Base-by-base conservation (phyloP, 2,797 vertebrate genomes). In the Lates japonicus region DNA sequence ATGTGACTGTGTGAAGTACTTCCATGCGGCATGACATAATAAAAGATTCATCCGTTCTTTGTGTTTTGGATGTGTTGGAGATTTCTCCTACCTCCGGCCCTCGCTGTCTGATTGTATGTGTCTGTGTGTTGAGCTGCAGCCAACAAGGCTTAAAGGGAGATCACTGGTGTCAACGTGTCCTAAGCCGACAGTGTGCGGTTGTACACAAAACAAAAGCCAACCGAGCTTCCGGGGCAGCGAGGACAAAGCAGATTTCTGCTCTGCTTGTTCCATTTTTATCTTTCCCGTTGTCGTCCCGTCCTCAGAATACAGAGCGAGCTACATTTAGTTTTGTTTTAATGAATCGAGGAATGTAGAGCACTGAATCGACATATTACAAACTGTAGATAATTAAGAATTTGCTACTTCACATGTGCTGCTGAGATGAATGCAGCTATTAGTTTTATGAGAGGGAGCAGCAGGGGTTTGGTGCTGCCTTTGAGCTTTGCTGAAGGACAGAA, bases 171-270 rank as follows among this genome's bases (percentile, higher is more conserved):
- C 76, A 71, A 82, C 7, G 49, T 52, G 58, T 76, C 78, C 81
- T 12, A 33, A 82, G 75, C 82, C 16, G 1, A 70, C 69, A 73
- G 70, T 10, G 76, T 41, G 25, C 2, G 41, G 41, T 83, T 90
- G 88, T 90, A 80, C 79, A 93, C 87, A 82, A 88, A 90, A 93
- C 87, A 93, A 83, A 88, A 85, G 86, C 72, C 54, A 29, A 37
- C 2, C 0, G 63, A 74, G 84, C 80, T 86, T 88, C 77, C 77
- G 64, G 80, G 76, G 57, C 75, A 80, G 84, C 7, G 7, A 51
- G 85, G 85, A 83, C 77, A 31, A 86, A 81, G 83, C 67, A 31
- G n/a, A 81, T 80, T 67, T 83, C 81, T 80, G 79, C 83, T 84
- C 35, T 2, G 57, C 49, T 73, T 31, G 64, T 51, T 78, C 81